A percentile compares a stretch with the other conserved stretches of the same genome.
Evolutionary conservation across 2,113 vertebrate genomes (phyloP).

Genomic region (Eptatretus burgeri): DNA sequence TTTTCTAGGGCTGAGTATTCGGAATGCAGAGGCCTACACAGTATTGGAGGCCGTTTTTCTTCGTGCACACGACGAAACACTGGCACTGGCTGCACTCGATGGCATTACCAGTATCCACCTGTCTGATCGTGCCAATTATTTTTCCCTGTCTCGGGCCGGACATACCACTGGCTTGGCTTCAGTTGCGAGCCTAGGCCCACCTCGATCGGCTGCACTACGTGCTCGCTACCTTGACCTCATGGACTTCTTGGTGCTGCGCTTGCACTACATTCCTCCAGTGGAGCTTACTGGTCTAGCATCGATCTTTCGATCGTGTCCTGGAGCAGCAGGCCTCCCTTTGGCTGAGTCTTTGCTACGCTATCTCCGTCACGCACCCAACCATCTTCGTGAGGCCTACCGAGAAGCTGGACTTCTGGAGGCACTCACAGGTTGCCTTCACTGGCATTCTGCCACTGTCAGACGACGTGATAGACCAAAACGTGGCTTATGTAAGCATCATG

Average conservation of each 20-base stretch:
- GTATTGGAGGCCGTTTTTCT: slow-evolving; percentile 89
- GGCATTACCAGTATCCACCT: slow-evolving; percentile 69
- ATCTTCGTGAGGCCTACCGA: slow-evolving; percentile 85
- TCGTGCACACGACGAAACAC: slow-evolving; percentile 49
- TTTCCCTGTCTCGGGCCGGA: slow-evolving; percentile 35
- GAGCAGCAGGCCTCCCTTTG: slow-evolving; percentile 56
- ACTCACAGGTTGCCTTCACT: slow-evolving; percentile 84
- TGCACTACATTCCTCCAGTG: slow-evolving; percentile 92
- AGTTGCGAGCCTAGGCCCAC: no score
- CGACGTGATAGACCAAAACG: no score
- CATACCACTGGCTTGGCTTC: no score
- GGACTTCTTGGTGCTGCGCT: slow-evolving; percentile 75
- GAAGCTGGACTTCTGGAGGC: slow-evolving; percentile 89
- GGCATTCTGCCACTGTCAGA: slow-evolving; percentile 85
- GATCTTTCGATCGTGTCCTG: slow-evolving; percentile 56
- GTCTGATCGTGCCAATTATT: slow-evolving; percentile 72
- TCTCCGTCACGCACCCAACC: slow-evolving; percentile 41
- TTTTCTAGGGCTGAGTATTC: slow-evolving; percentile 44
- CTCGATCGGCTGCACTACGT: slow-evolving; percentile 39
- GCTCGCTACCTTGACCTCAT: slow-evolving; percentile 85
- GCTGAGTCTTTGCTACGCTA: slow-evolving; percentile 58
- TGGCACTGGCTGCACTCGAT: slow-evolving; percentile 70
- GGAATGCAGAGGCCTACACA: slow-evolving; percentile 72
- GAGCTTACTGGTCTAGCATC: slow-evolving; percentile 90
- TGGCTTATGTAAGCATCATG: no score